Conservation (phyloP, 2,888 invertebrate species). For the Sicus ferrugineus region DNA sequence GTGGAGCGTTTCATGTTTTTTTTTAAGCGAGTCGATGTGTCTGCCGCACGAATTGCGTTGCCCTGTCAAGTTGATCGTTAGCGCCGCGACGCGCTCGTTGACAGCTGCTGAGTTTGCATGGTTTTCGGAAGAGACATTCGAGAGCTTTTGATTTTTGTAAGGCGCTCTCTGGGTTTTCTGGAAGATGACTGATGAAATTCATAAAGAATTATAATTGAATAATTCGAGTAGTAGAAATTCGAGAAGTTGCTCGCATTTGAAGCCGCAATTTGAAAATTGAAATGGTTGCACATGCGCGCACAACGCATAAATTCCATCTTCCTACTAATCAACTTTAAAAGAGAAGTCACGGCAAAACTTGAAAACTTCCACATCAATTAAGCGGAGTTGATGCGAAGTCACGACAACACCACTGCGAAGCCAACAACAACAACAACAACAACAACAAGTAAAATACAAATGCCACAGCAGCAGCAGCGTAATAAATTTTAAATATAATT, state of each 20-base stretch:
- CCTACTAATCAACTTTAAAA: slow-evolving; percentile 12
- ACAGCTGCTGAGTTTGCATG: neutral
- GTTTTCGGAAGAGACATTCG: too few species aligned
- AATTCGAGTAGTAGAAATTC: too few species aligned
- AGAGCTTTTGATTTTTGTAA: too few species aligned
- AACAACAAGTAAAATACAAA: too few species aligned
- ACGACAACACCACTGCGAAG: neutral
- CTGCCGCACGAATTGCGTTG: too few species aligned
- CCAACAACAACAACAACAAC: slow-evolving; percentile 15
- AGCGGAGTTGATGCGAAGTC: slow-evolving; percentile 6
- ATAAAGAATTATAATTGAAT: too few species aligned
- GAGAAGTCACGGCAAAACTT: slow-evolving; percentile 18
- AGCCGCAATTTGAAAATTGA: too few species aligned
- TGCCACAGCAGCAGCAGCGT: slow-evolving; percentile 26
- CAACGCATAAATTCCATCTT: slow-evolving; percentile 19
- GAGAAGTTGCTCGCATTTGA: too few species aligned
- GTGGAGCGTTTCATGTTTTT: neutral
- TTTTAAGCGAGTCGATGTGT: too few species aligned
- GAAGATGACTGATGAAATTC: too few species aligned
- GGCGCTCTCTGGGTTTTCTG: too few species aligned
- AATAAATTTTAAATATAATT: too few species aligned
- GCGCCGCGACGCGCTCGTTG: neutral
- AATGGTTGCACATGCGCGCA: slow-evolving; percentile 12
- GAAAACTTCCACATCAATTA: slow-evolving; percentile 30
- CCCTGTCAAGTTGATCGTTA: slow-evolving; percentile 3